Percentiles rank a stretch among this genome's conserved stretches.
Evolutionary conservation across 2,797 vertebrate species (phyloP).

Genomic region (Spea hammondii): DNA sequence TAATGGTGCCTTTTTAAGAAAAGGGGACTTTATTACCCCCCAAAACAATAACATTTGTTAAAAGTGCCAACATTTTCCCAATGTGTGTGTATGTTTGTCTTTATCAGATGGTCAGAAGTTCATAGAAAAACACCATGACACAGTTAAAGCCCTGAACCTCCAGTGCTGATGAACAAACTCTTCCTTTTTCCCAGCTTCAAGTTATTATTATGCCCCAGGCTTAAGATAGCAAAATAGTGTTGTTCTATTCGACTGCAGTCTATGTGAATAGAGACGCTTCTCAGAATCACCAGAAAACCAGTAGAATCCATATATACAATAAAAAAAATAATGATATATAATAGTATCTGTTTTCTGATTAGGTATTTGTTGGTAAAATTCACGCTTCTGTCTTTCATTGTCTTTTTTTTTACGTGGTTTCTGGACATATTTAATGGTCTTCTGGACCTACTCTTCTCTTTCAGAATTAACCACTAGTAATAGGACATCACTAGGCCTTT

Average conservation of each 20-base stretch:
- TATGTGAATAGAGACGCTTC: constrained; percentile 26
- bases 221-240: constrained; percentile 6
- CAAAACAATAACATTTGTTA: constrained; percentile 47
- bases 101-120: constrained; percentile 57
- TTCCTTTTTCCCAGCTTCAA: constrained; percentile 30
- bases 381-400: too few species aligned
- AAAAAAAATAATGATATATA: too few species aligned
- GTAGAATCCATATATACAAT: too few species aligned
- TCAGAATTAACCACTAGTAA: too few species aligned
- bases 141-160: constrained; percentile 15
- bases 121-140: constrained; percentile 42
- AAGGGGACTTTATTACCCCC: constrained; percentile 57
- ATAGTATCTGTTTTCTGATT: too few species aligned
- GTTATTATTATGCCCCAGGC: constrained; percentile 36
- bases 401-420: too few species aligned
- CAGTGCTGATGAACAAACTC: constrained; percentile 34
- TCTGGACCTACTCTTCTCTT: too few species aligned
- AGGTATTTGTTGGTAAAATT: too few species aligned
- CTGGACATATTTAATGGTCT: too few species aligned
- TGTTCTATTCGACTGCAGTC: constrained; percentile 29
- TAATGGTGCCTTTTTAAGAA: constrained; percentile 48
- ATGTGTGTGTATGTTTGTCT: constrained; percentile 41
- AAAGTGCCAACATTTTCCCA: constrained; percentile 36
- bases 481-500: too few species aligned
- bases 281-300: neutral